Conservation (phyloP, 2,888 invertebrate genomes). For the Sesamia inferens region DNA sequence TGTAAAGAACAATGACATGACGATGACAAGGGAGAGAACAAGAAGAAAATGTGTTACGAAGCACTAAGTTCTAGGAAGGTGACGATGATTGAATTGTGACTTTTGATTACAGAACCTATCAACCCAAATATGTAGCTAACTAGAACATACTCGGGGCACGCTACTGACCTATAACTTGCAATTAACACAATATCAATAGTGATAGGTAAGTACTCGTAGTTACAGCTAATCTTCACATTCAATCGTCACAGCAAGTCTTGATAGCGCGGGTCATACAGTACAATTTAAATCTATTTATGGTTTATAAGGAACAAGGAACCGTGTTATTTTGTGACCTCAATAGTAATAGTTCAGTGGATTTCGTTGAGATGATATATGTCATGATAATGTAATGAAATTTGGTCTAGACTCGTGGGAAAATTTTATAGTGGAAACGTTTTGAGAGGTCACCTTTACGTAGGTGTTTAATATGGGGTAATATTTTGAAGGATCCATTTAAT, state of each 20-base stretch:
- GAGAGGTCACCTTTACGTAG: background rate
- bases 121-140: conserved; percentile 22
- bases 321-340: conserved; percentile 54
- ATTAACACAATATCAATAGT: conserved; percentile 53
- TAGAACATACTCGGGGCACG: conserved; percentile 23
- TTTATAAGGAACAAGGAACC: conserved; percentile 42
- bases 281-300: conserved; percentile 59
- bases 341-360: conserved; percentile 32
- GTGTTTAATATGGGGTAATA: conserved; percentile 1
- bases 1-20: background rate
- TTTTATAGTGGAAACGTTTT: conserved; percentile 10
- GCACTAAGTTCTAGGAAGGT: background rate
- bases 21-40: background rate
- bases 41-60: background rate
- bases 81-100: background rate
- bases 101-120: conserved; percentile 16
- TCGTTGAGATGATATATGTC: conserved; percentile 21
- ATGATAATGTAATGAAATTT: conserved; percentile 3
- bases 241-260: conserved; percentile 52
- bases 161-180: conserved; percentile 55
- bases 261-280: conserved; percentile 52
- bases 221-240: conserved; percentile 46
- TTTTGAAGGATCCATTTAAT: background rate
- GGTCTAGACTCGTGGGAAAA: conserved; percentile 26
- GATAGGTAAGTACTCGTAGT: conserved; percentile 46